Percentiles rank a stretch among this genome's conserved stretches.
Evolutionary conservation across 2,888 invertebrate species (phyloP).

Genomic region (Itoplectis maculator): DNA sequence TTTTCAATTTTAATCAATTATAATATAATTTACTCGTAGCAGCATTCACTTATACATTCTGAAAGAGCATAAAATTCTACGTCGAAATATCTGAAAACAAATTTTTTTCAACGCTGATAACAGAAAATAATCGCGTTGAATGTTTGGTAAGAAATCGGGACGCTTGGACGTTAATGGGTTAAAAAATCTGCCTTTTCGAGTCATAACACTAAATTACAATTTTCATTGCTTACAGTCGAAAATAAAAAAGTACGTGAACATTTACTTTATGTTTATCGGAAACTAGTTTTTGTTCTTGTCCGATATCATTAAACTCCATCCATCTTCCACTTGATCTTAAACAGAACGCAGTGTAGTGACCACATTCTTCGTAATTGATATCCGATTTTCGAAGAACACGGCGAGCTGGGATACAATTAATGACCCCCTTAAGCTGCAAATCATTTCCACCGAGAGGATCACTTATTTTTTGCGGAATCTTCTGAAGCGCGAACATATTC

Average conservation of each 20-base stretch:
- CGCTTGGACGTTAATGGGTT: too few species aligned
- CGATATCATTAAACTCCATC: slow-evolving; percentile 4
- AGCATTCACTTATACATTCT: too few species aligned
- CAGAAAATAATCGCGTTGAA: too few species aligned
- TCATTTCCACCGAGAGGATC: slow-evolving; percentile 25
- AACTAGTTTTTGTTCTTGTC: not conserved
- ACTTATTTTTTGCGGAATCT: not conserved
- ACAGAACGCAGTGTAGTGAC: slow-evolving; percentile 21
- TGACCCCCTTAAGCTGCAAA: slow-evolving; percentile 17
- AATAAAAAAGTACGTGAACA: not conserved
- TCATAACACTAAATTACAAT: too few species aligned
- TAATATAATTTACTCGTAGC: too few species aligned
- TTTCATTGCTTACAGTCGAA: not conserved
- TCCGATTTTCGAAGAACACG: slow-evolving; percentile 20
- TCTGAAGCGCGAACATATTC: not conserved
- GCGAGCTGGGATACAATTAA: not conserved
- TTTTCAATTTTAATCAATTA: too few species aligned
- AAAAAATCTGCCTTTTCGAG: too few species aligned
- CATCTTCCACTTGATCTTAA: slow-evolving; percentile 9
- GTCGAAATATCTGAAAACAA: too few species aligned
- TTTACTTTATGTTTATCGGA: slow-evolving; percentile 13
- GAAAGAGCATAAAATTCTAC: too few species aligned
- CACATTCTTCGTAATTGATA: not conserved
- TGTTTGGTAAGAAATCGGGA: too few species aligned
- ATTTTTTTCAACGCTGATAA: too few species aligned